Evolutionary conservation across 2,113 vertebrate genomes (phyloP).

Genomic region (Dascyllus trimaculatus): DNA sequence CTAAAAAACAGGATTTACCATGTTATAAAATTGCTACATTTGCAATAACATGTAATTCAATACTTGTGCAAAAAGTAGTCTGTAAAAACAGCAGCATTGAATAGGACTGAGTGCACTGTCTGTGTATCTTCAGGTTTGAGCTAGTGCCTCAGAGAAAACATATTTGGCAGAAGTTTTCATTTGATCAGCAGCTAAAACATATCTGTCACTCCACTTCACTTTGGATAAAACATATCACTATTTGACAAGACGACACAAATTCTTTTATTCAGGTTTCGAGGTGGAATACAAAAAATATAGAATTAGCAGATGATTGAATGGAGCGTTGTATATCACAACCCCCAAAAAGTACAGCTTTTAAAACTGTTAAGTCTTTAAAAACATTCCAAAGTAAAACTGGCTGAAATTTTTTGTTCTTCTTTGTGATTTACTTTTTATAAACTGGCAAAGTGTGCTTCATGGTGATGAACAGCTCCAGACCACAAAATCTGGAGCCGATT

Average conservation of each 20-base stretch:
- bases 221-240: constrained; percentile 35
- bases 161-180: constrained; percentile 21
- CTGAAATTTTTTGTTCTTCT: constrained; percentile 19
- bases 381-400: constrained; percentile 13
- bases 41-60: neutral
- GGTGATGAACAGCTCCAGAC: constrained; percentile 56
- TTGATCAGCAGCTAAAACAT: constrained; percentile 52
- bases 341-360: constrained; percentile 5
- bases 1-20: neutral
- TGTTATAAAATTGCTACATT: neutral
- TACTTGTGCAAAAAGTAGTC: neutral
- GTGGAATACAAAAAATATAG: constrained; percentile 10
- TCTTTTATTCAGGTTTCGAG: constrained; percentile 24
- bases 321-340: constrained; percentile 14
- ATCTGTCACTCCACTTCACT: constrained; percentile 12
- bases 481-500: constrained; percentile 64
- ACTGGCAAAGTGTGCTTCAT: constrained; percentile 30
- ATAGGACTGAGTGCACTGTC: neutral
- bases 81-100: constrained; percentile 15
- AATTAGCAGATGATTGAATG: constrained; percentile 1
- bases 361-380: neutral
- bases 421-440: constrained; percentile 36
- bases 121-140: constrained; percentile 11
- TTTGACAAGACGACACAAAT: constrained; percentile 30
- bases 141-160: constrained; percentile 21